phyloP scores from a whole-genome alignment of 2,888 invertebrate species.

The Cephus rjabovi region DNA sequence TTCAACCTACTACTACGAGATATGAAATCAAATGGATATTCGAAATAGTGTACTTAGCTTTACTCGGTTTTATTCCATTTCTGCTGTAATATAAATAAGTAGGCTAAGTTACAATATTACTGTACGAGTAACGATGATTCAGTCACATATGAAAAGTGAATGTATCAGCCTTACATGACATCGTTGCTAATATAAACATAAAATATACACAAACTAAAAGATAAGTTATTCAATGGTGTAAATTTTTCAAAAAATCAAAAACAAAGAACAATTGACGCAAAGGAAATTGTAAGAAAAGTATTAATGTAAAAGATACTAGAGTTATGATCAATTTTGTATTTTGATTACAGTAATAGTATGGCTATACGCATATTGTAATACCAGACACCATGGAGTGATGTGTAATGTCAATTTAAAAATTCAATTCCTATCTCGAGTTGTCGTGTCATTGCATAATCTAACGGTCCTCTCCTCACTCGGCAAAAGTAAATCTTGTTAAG shows the following conservation, averaged over 20 bases:
- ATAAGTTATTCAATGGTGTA: slow-evolving; percentile 9
- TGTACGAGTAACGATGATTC: slow-evolving; percentile 15
- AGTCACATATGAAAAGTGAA: slow-evolving; percentile 13
- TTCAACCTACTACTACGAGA: background rate
- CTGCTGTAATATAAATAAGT: slow-evolving; percentile 24
- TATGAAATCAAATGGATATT: background rate
- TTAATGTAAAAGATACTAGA: background rate
- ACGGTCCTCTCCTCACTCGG: background rate
- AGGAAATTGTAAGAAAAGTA: slow-evolving; percentile 7
- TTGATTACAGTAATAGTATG: slow-evolving; percentile 8
- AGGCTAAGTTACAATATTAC: slow-evolving; percentile 21
- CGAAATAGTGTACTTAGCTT: slow-evolving; percentile 6
- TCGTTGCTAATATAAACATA: slow-evolving; percentile 11
- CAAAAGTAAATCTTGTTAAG: slow-evolving; percentile 10
- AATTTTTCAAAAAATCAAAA: background rate
- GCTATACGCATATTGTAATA: slow-evolving; percentile 16
- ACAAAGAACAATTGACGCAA: slow-evolving; percentile 9
- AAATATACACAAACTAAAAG: background rate
- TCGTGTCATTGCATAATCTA: slow-evolving; percentile 13
- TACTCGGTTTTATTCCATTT: slow-evolving; percentile 21
- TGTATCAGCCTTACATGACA: slow-evolving; percentile 8
- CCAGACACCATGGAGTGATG: slow-evolving; percentile 6
- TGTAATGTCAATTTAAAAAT: slow-evolving; percentile 16
- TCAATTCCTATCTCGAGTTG: slow-evolving; percentile 19
- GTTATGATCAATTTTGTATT: background rate